Base-by-base conservation (phyloP, 2,797 vertebrate genomes). In the Siniperca undulata region DNA sequence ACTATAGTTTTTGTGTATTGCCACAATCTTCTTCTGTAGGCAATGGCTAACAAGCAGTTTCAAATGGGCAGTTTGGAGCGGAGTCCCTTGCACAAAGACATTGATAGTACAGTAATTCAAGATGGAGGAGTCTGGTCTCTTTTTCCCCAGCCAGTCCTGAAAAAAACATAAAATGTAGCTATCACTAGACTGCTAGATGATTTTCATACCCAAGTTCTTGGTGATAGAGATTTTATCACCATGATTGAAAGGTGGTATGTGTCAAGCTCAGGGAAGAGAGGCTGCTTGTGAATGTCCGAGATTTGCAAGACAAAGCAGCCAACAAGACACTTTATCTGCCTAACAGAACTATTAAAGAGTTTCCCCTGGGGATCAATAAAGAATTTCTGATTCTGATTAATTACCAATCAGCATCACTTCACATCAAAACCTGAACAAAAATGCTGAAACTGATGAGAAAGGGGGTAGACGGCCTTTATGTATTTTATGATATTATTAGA, bases 401-500 rank as follows among this genome's bases (percentile, higher is more conserved):
- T 75, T n/a, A 12, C 10, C 27, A 74, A 55, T 75, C 30, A 62
- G 36, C n/a, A 61, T 44, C 14, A 36, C 12, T 65, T 70, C 42
- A 70, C 30, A 62, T 62, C 2, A 55, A 68, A 74, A 46, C 3
- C 1, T 24, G 22, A 38, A n/a, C 16, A 9, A 3, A 61, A 74
- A 66, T 7, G 3, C 24, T 65, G 6, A 38, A 42, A 42, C 10
- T 20, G 61, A 64, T 53, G 22, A 40, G 24, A 62, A 50, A 62
- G 36, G 0, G 44, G 34, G 11, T 12, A 60, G n/a, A 1, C 52
- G 50, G 7, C 53, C 27, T 56, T 24, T 20, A 8, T 8, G 19
- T 64, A 27, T 69, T 77, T 74, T 56, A 40, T 67, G 50, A 10
- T 71, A 12, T 48, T 60, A 67, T 40, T 40, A n/a, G 38, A 53